These are phyloP conservation scores for Gasterosteus aculeatus DNA, from an alignment of 2,113 vertebrate genomes.

Conservation along the genomic window DNA sequence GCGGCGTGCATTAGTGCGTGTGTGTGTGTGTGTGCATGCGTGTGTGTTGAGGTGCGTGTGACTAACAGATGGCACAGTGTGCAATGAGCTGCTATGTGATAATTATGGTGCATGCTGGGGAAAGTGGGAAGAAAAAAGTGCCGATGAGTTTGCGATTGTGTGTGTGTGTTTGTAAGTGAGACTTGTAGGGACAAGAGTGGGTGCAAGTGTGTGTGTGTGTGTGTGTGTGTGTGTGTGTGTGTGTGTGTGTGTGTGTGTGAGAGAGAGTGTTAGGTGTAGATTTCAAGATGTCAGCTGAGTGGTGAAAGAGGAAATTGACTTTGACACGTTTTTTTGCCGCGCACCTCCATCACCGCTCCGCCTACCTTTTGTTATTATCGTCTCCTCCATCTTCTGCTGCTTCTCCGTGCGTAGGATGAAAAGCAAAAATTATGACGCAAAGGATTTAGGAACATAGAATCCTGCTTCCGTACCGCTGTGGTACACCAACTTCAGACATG, in stretches of 20 bases:
- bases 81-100: slow-evolving; percentile 74
- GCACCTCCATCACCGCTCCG: not conserved
- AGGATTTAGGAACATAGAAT: not conserved
- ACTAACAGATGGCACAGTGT: slow-evolving; percentile 73
- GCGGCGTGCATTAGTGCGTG: slow-evolving; percentile 29
- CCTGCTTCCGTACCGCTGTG: not conserved
- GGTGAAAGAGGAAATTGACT: slow-evolving; percentile 51
- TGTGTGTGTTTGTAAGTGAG: slow-evolving; percentile 40
- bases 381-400: not conserved
- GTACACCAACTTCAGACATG: no score
- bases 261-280: slow-evolving; percentile 27
- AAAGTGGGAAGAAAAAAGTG: slow-evolving; percentile 54
- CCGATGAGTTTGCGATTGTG: slow-evolving; percentile 61
- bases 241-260: slow-evolving; percentile 8
- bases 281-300: slow-evolving; percentile 35
- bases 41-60: not conserved
- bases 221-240: not conserved
- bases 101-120: slow-evolving; percentile 70
- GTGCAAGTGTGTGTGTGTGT: not conserved
- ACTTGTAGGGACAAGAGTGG: slow-evolving; percentile 18
- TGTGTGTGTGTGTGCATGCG: not conserved
- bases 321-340: slow-evolving; percentile 28
- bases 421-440: not conserved
- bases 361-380: not conserved
- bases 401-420: not conserved